These are phyloP conservation scores for Nothoprocta pentlandii DNA, from an alignment of 2,113 vertebrate species.

Conservation along the genomic window DNA sequence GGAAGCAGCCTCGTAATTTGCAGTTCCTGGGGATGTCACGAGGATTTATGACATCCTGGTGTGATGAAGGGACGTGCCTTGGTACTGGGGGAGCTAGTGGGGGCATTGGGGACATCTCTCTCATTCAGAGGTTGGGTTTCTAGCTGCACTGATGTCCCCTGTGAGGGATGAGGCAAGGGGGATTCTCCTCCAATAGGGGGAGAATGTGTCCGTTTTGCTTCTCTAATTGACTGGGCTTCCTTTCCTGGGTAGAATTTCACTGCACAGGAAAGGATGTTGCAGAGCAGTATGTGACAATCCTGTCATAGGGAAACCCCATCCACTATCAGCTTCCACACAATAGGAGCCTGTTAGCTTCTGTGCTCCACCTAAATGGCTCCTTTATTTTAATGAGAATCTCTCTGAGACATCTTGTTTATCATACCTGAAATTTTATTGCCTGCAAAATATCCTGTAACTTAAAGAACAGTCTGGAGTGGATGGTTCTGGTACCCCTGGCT, in stretches of 20 bases:
- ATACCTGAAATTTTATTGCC: background rate
- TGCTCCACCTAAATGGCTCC: accelerated
- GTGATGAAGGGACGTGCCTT: accelerated
- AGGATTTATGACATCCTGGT: background rate
- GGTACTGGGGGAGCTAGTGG: background rate
- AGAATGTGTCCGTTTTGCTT: background rate
- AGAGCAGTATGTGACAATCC: accelerated
- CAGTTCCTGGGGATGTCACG: background rate
- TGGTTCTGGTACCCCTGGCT: background rate
- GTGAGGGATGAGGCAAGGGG: background rate
- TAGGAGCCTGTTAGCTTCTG: background rate
- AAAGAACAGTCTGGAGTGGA: background rate
- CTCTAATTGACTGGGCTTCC: accelerated
- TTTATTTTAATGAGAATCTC: background rate
- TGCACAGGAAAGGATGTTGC: background rate
- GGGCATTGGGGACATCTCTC: background rate
- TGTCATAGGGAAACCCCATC: background rate
- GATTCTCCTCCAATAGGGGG: background rate
- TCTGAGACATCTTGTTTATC: accelerated
- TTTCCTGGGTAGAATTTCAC: background rate
- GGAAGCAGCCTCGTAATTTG: background rate
- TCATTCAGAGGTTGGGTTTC: background rate
- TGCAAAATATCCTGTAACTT: background rate
- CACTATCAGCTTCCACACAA: accelerated
- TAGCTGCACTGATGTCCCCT: background rate